Evolutionary conservation across 1,140 invertebrate species (phyloP).

Genomic region (Belonocnema kinseyi): DNA sequence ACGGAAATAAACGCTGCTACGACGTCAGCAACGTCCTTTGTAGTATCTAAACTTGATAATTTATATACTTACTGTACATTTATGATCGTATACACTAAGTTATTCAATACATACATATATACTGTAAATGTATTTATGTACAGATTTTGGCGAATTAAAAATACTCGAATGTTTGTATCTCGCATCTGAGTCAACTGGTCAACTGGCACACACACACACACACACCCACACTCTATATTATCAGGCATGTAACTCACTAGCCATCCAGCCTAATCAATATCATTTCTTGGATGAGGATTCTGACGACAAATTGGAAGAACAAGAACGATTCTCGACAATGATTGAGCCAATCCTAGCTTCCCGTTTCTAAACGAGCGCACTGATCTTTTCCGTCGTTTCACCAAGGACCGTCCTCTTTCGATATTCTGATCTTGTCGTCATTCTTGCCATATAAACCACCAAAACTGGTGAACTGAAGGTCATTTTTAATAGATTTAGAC

Average conservation of each 20-base stretch:
- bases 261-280: not conserved
- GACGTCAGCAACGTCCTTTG: conserved; percentile 28
- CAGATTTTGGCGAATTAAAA: conserved; percentile 69
- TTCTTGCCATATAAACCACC: conserved; percentile 65
- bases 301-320: not conserved
- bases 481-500: conserved; percentile 54
- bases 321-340: not conserved
- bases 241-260: conserved; percentile 10
- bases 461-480: conserved; percentile 54
- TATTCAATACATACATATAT: conserved; percentile 52
- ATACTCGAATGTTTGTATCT: conserved; percentile 57
- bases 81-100: conserved; percentile 47
- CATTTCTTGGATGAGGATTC: not conserved
- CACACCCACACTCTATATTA: not conserved
- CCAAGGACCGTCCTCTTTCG: conserved; percentile 67
- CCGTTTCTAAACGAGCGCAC: not conserved
- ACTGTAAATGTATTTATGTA: conserved; percentile 63
- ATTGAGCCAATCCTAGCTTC: not conserved
- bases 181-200: conserved; percentile 4
- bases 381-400: conserved; percentile 43
- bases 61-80: conserved; percentile 65
- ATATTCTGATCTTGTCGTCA: conserved; percentile 64
- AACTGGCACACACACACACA: not conserved
- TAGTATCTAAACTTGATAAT: conserved; percentile 59
- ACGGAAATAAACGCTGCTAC: conserved; percentile 28